Conservation (phyloP, 1,140 invertebrate genomes). For the Pogonus chalceus region DNA sequence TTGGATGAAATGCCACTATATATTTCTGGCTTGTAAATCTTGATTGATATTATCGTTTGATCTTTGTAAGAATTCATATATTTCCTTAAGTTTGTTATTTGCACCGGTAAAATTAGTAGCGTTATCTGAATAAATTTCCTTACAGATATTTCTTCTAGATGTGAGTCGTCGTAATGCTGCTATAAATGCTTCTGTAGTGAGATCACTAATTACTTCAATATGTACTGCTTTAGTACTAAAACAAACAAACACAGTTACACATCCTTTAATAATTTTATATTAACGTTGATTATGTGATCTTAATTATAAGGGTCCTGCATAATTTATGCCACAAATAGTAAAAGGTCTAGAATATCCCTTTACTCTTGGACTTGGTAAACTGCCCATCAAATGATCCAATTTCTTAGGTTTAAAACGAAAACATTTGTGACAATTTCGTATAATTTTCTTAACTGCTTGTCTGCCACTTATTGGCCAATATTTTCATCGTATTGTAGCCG, state of each 20-base stretch:
- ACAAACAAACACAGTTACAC: conserved; percentile 31
- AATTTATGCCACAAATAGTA: conserved; percentile 25
- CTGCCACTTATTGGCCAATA: conserved; percentile 27
- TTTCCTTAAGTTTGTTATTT: background rate
- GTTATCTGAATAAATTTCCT: conserved; percentile 5
- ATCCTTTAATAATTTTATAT: conserved; percentile 23
- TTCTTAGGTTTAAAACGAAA: conserved; percentile 17
- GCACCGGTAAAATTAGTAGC: conserved; percentile 13
- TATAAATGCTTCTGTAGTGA: conserved; percentile 31
- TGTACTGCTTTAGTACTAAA: conserved; percentile 27
- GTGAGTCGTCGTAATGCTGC: conserved; percentile 29
- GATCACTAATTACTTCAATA: conserved; percentile 22
- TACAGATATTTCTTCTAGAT: conserved; percentile 15
- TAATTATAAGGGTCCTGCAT: conserved; percentile 26
- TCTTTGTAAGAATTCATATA: conserved; percentile 10
- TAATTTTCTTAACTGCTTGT: conserved; percentile 18
- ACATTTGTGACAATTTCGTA: conserved; percentile 26
- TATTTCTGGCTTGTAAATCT: too few species aligned
- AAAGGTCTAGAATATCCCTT: conserved; percentile 21
- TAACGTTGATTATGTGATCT: conserved; percentile 9
- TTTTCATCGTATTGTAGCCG: conserved; percentile 18
- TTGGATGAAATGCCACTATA: too few species aligned
- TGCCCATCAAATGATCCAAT: conserved; percentile 22
- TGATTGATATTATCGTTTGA: too few species aligned
- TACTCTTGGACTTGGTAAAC: conserved; percentile 21